A percentile compares a stretch with the other conserved stretches of the same genome.
These are phyloP conservation scores for Odocoileus hemionus DNA, from an alignment of 2,113 vertebrate species.

Conservation along the genomic window DNA sequence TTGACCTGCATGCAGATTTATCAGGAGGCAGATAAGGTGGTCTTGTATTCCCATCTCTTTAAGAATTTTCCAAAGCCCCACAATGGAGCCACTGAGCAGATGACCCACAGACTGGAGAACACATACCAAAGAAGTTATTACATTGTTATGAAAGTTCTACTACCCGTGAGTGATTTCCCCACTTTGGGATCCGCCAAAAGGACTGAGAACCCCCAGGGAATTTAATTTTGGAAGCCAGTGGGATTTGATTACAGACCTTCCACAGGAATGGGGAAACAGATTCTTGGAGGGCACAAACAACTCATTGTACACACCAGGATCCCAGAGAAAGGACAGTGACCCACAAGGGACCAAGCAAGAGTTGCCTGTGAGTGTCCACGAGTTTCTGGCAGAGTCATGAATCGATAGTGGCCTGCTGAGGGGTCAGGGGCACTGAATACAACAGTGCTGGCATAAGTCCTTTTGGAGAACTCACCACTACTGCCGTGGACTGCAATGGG, in stretches of 20 bases:
- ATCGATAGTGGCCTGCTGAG: background rate
- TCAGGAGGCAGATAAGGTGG: background rate
- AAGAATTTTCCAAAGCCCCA: background rate
- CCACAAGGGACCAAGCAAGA: background rate
- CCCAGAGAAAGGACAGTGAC: background rate
- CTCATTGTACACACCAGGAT: background rate
- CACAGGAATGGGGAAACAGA: background rate
- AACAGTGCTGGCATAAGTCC: background rate
- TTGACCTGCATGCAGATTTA: background rate
- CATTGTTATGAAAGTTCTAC: background rate
- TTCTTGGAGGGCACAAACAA: background rate
- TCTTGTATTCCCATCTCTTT: background rate
- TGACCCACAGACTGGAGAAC: background rate
- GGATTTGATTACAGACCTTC: background rate
- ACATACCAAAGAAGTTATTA: background rate
- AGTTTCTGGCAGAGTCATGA: background rate
- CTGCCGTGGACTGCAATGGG: background rate
- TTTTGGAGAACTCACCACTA: background rate
- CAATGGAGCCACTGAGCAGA: background rate
- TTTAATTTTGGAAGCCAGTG: background rate
- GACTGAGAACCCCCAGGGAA: background rate
- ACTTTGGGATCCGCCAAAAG: background rate
- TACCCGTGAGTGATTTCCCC: background rate
- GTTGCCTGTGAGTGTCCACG: background rate
- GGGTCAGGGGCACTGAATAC: background rate